Base-by-base conservation (phyloP, 2,888 invertebrate genomes). In the Platycnemis pennipes region DNA sequence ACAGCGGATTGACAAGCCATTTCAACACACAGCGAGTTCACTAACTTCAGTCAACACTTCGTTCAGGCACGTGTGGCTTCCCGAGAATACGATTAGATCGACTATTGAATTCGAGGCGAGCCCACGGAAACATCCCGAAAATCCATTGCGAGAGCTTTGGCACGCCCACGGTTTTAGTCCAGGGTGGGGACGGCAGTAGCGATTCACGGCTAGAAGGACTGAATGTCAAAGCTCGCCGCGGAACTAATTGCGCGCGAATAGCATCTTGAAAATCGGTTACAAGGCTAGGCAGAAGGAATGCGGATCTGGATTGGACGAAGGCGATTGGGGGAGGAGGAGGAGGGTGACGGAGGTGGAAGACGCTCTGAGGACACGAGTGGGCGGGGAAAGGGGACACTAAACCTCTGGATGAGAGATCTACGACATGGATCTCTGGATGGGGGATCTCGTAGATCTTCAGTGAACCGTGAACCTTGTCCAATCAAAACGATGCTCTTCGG, bases 141-240 rank as follows among this genome's bases (percentile, higher is more conserved):
- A 77, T 77, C 77, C 2, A 77, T 37, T 13, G 37, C 77, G 37
- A 77, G 77, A 77, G 31, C 77, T 77, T 77, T 77, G 31, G 77
- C 77, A 37, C 37, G 37, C 77, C n/a, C 13, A 2, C 77, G 13
- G 13, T 26, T n/a, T n/a, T n/a, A n/a, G n/a, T n/a, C n/a, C n/a
- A n/a, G n/a, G n/a, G n/a, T n/a, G n/a, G n/a, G n/a, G n/a, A n/a
- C n/a, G n/a, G n/a, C 22, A 63, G 77, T 3, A 8, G 16, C 31
- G 37, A 77, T 77, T 77, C 77, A 77, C 77, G 77, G 77, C 77
- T 77, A 77, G 16, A 37, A 31, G 37, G 77, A 77, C 37, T 77
- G 77, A 77, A 77, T 77, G 77, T 37, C 77, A 77, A 77, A 77
- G 37, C 77, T 11, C n/a, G 77, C 77, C 77, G 16, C 77, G 37